Conservation (phyloP, 1,140 invertebrate genomes). For the Drosophila watanabei region DNA sequence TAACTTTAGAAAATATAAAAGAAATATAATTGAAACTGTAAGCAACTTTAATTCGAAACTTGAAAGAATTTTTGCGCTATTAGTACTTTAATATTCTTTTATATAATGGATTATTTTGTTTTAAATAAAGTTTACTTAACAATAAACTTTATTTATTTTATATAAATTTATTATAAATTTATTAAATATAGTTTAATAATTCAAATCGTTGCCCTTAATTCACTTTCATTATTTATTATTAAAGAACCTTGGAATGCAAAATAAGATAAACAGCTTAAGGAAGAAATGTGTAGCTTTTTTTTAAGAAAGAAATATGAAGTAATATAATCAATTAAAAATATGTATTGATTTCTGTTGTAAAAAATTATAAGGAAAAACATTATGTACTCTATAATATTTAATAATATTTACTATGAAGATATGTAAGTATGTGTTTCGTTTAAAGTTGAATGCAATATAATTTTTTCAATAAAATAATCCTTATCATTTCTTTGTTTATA, state of each 20-base stretch:
- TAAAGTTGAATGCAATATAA: neutral
- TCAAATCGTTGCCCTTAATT: neutral
- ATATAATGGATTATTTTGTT: neutral
- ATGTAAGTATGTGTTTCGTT: too few species aligned
- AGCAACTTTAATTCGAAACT: neutral
- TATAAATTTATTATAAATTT: too few species aligned
- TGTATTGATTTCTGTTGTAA: neutral
- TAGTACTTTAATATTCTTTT: neutral
- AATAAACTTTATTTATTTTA: too few species aligned
- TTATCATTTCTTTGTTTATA: too few species aligned
- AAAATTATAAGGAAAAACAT: neutral
- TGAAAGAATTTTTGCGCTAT: neutral
- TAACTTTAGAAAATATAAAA: neutral
- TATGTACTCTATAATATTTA: too few species aligned
- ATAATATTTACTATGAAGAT: too few species aligned
- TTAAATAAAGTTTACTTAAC: neutral
- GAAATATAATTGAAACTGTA: neutral
- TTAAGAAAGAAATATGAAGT: too few species aligned
- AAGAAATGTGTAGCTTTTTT: neutral
- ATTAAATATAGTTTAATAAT: neutral
- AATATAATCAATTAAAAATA: neutral
- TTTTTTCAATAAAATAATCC: neutral
- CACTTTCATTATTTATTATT: neutral
- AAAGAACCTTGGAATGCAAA: neutral
- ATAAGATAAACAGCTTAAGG: neutral